phyloP scores from a whole-genome alignment of 2,888 invertebrate genomes.

The Athrips mouffetella region DNA sequence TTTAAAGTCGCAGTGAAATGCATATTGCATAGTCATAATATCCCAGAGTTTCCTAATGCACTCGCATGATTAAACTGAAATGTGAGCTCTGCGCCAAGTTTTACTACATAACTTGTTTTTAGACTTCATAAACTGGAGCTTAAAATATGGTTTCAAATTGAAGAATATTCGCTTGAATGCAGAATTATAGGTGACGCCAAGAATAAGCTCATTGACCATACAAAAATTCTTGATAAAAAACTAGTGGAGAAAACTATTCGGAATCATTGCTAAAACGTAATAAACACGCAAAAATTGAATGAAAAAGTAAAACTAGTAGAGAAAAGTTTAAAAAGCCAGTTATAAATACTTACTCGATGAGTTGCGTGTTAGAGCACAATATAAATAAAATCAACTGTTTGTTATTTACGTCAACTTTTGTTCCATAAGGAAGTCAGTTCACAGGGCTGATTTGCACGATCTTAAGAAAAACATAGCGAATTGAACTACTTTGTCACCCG shows the following conservation, averaged over 20 bases:
- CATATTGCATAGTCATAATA: constrained; percentile 8
- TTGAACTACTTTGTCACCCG: too few relatives aligned
- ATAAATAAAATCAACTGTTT: constrained; percentile 29
- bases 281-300: background rate
- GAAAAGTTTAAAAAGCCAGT: too few relatives aligned
- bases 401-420: constrained; percentile 26
- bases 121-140: background rate
- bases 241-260: too few relatives aligned
- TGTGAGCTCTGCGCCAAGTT: background rate
- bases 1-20: constrained; percentile 12
- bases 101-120: background rate
- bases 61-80: constrained; percentile 8
- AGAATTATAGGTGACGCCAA: too few relatives aligned
- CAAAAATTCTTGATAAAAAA: too few relatives aligned
- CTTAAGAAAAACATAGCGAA: too few relatives aligned
- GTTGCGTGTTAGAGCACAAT: constrained; percentile 19
- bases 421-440: background rate
- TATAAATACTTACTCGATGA: background rate
- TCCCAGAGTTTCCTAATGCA: constrained; percentile 22
- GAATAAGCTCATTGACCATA: too few relatives aligned
- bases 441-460: too few relatives aligned
- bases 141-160: too few relatives aligned
- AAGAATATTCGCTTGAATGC: too few relatives aligned
- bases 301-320: too few relatives aligned
- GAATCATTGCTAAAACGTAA: too few relatives aligned